Evolutionary conservation across 1,140 invertebrate genomes (phyloP).

Genomic region (Drosophila triauraria): DNA sequence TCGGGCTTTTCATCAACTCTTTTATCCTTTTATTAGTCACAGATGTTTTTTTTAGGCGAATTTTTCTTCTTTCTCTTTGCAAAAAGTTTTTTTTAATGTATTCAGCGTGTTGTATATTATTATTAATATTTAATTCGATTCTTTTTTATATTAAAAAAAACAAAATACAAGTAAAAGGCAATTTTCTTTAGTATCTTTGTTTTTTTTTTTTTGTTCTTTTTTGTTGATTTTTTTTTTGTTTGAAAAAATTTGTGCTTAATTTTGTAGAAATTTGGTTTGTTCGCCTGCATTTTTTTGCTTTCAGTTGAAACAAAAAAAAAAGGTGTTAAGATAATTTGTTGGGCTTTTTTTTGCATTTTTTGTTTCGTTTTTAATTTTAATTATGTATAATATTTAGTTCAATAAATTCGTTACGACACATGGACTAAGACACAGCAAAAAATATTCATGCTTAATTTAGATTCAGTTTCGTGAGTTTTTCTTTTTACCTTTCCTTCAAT

Average conservation of each 20-base stretch:
- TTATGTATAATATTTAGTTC: conserved; percentile 69
- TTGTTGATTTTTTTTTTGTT: conserved; percentile 57
- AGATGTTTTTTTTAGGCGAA: conserved; percentile 66
- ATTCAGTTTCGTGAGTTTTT: conserved; percentile 54
- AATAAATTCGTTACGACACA: conserved; percentile 83
- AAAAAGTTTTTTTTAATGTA: conserved; percentile 59
- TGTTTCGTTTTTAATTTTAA: conserved; percentile 44
- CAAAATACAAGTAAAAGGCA: conserved; percentile 79
- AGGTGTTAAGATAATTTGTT: conserved; percentile 27
- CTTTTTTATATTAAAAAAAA: conserved; percentile 63
- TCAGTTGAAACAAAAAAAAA: conserved; percentile 46
- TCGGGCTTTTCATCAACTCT: conserved; percentile 15
- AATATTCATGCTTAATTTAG: conserved; percentile 82
- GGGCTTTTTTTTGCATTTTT: conserved; percentile 23
- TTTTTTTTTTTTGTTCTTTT: conserved; percentile 30
- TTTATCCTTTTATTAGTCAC: conserved; percentile 65
- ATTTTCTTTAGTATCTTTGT: conserved; percentile 57
- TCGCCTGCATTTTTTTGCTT: conserved; percentile 45
- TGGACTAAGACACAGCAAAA: conserved; percentile 83
- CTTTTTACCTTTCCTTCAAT: conserved; percentile 13
- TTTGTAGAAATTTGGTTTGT: conserved; percentile 72
- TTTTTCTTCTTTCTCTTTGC: conserved; percentile 9
- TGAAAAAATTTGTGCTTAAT: conserved; percentile 78
- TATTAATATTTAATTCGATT: conserved; percentile 47
- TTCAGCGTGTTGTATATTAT: conserved; percentile 74